Conservation (phyloP, 2,113 vertebrate genomes). For the Lates calcarifer region DNA sequence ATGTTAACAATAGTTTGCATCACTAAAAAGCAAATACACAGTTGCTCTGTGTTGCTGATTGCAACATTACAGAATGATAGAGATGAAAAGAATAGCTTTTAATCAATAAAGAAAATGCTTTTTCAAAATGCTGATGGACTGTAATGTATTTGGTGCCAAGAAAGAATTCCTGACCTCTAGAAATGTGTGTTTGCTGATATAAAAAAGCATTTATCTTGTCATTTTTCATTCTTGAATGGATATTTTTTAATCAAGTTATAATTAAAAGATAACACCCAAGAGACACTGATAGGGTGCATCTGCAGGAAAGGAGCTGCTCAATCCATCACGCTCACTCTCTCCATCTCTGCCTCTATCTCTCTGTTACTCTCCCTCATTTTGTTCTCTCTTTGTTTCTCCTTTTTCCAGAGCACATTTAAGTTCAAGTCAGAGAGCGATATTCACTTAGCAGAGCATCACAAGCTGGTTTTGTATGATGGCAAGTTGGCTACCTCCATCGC, state of each 20-base stretch:
- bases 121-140: conserved; percentile 12
- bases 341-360: not conserved
- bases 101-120: conserved; percentile 16
- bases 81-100: conserved; percentile 16
- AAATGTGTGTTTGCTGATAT: not conserved
- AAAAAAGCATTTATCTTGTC: conserved; percentile 12
- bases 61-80: not conserved
- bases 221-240: conserved; percentile 44
- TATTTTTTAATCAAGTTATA: conserved; percentile 45
- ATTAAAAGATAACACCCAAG: conserved; percentile 50
- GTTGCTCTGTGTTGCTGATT: conserved; percentile 23
- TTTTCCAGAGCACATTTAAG: conserved; percentile 94
- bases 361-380: not conserved
- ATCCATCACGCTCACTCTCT: conserved; percentile 3
- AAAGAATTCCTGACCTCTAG: not conserved
- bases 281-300: conserved; percentile 3
- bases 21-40: conserved; percentile 16
- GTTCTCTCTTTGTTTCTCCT: conserved; percentile 21
- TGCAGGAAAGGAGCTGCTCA: conserved; percentile 31
- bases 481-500: conserved; percentile 94
- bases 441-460: conserved; percentile 97
- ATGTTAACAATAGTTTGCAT: conserved; percentile 6
- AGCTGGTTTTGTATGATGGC: conserved; percentile 95
- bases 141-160: not conserved
- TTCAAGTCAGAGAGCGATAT: conserved; percentile 99